These are phyloP conservation scores for Lepidonotus clava DNA, from an alignment of 2,888 invertebrate genomes.

Conservation along the genomic window DNA sequence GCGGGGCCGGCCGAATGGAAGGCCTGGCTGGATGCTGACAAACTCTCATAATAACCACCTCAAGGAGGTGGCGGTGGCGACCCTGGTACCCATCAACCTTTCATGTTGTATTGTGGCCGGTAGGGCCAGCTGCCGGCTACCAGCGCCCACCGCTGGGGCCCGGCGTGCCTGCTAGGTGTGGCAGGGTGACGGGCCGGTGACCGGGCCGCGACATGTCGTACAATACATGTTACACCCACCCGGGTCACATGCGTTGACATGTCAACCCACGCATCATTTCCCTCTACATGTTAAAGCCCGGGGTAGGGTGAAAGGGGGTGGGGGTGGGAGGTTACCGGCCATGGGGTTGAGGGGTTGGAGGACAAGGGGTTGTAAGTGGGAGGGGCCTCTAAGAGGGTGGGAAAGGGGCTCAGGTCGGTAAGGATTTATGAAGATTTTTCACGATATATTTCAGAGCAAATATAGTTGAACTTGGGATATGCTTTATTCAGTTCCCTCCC, in stretches of 20 bases:
- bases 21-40: constrained; percentile 10
- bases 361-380: background rate
- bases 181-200: background rate
- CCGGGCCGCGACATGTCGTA: background rate
- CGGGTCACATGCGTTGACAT: constrained; percentile 20
- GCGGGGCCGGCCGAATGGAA: background rate
- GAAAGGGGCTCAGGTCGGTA: background rate
- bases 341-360: background rate
- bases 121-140: constrained; percentile 17
- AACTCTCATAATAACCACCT: constrained; percentile 23
- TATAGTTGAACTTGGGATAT: no score
- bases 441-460: no score
- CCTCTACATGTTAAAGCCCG: background rate
- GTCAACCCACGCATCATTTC: constrained; percentile 23
- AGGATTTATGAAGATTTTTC: background rate
- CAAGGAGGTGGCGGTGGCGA: constrained; percentile 12
- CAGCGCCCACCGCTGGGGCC: no score
- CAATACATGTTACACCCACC: constrained; percentile 21
- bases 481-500: no score
- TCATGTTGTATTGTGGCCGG: background rate
- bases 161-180: background rate
- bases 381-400: background rate
- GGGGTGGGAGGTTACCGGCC: background rate
- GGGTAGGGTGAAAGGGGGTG: background rate
- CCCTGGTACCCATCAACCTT: background rate